A percentile compares a stretch with the other conserved stretches of the same genome.
phyloP scores from a whole-genome alignment of 2,113 vertebrate species.

The Cariama cristata region DNA sequence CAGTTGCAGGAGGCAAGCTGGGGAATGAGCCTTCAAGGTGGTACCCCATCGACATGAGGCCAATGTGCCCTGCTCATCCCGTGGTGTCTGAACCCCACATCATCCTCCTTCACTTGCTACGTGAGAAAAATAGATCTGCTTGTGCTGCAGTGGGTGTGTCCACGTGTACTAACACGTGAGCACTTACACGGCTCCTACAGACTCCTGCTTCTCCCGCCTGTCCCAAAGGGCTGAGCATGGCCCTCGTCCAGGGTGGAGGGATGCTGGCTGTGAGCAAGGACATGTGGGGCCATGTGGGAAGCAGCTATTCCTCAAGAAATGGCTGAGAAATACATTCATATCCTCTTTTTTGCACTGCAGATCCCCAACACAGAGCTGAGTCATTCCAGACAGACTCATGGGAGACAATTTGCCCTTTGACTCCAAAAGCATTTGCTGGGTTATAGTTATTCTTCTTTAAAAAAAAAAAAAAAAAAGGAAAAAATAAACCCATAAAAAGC shows the following conservation, averaged over 20 bases:
- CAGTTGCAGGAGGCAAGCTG: neutral
- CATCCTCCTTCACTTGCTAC: neutral
- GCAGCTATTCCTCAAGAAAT: neutral
- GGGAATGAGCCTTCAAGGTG: neutral
- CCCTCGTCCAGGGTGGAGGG: neutral
- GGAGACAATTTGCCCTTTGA: neutral
- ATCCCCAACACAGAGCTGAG: neutral
- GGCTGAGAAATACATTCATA: neutral
- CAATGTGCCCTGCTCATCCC: fast-evolving
- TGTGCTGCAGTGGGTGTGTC: fast-evolving
- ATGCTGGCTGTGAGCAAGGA: neutral
- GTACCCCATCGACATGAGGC: neutral
- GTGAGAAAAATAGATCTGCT: neutral
- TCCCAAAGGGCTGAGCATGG: neutral
- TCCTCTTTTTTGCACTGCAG: neutral
- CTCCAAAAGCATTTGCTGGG: neutral
- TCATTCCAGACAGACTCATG: neutral
- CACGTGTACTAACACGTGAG: neutral
- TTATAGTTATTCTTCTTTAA: neutral
- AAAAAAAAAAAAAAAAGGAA: neutral
- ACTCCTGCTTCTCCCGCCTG: neutral
- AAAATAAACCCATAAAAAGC: neutral
- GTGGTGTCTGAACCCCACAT: neutral
- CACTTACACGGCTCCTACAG: neutral
- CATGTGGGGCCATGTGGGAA: fast-evolving